Conservation (phyloP, 2,888 invertebrate genomes). For the Drosophila kuntzei region DNA sequence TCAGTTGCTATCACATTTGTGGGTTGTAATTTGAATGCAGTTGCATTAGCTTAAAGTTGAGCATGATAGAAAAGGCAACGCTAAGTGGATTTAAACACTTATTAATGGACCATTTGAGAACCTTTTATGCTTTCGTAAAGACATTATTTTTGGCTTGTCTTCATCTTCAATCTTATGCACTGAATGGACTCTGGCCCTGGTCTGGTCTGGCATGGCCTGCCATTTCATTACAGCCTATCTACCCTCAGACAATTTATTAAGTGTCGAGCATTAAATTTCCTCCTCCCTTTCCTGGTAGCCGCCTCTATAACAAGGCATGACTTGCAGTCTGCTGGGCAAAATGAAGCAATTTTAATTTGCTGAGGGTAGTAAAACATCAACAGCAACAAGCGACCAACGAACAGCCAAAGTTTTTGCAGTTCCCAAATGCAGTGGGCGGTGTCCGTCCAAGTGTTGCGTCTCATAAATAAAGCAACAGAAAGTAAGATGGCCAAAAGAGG, state of each 20-base stretch:
- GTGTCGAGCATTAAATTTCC: constrained; percentile 69
- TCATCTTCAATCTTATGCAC: constrained; percentile 20
- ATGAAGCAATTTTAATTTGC: constrained; percentile 78
- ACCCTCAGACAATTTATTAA: constrained; percentile 71
- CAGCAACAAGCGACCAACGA: constrained; percentile 57
- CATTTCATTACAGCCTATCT: constrained; percentile 71
- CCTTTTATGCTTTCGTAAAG: constrained; percentile 6
- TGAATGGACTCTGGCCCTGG: constrained; percentile 19
- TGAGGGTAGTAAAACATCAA: constrained; percentile 77
- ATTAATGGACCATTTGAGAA: constrained; percentile 17
- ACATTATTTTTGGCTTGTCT: constrained; percentile 35
- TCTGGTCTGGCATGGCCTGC: constrained; percentile 10
- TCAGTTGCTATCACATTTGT: constrained; percentile 36
- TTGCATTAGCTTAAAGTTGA: constrained; percentile 23
- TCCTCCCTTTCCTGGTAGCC: neutral
- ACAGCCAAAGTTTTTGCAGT: constrained; percentile 52
- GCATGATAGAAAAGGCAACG: neutral
- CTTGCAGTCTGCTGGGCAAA: constrained; percentile 56
- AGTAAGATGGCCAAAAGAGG: constrained; percentile 6
- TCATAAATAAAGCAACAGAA: constrained; percentile 65
- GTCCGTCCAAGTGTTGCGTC: constrained; percentile 68
- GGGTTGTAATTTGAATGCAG: constrained; percentile 19
- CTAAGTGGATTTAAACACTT: constrained; percentile 21
- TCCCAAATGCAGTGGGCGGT: constrained; percentile 70
- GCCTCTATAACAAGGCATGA: constrained; percentile 57